Conservation (phyloP, 2,888 invertebrate species). For the Reticulitermes lucifugus region DNA sequence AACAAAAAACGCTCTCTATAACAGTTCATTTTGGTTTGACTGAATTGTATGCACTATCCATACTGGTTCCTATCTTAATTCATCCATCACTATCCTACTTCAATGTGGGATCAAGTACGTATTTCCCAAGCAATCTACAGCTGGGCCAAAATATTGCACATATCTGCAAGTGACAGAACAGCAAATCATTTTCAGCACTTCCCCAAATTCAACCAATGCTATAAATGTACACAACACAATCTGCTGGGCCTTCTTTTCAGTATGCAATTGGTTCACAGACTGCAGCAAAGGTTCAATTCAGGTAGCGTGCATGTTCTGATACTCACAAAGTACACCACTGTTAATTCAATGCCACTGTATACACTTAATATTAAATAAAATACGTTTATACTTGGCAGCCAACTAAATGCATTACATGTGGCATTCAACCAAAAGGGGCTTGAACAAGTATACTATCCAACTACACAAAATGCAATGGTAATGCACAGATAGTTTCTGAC, state of each 20-base stretch:
- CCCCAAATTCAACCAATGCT: conserved; percentile 22
- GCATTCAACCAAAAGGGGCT: neutral
- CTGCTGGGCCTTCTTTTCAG: neutral
- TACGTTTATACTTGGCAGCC: too few species aligned
- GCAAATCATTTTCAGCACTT: conserved; percentile 7
- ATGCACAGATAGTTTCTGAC: neutral
- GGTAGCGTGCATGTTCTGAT: neutral
- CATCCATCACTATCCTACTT: neutral
- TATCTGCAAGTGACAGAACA: conserved; percentile 17
- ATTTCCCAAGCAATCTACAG: conserved; percentile 5
- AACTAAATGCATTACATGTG: neutral
- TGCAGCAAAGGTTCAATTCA: neutral
- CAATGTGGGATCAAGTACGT: neutral
- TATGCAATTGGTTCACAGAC: neutral
- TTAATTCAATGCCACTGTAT: neutral
- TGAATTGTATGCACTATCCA: conserved; percentile 4
- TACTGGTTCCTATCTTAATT: neutral
- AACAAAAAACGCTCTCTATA: neutral
- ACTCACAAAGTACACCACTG: neutral
- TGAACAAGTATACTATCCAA: neutral
- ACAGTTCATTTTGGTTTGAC: conserved; percentile 30
- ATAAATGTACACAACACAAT: neutral
- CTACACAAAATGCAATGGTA: neutral
- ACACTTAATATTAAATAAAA: too few species aligned
- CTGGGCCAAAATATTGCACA: conserved; percentile 32